Percentiles rank a stretch among this genome's conserved stretches.
phyloP scores from a whole-genome alignment of 2,113 vertebrate genomes.

The Nasalis larvatus region DNA sequence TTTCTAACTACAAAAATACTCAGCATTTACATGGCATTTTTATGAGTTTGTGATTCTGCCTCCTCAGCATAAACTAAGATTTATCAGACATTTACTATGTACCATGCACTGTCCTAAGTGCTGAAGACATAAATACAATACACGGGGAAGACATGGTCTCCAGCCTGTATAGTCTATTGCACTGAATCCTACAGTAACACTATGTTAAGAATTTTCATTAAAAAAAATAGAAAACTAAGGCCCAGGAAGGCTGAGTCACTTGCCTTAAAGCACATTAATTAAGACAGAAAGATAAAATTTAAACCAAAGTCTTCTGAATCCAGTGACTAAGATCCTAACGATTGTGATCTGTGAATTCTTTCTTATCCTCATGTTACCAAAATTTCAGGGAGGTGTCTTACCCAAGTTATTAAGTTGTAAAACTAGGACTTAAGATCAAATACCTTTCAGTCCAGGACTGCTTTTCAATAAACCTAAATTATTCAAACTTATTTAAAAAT shows the following conservation, averaged over 20 bases:
- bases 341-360: background rate
- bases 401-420: background rate
- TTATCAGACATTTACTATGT: background rate
- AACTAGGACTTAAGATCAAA: background rate
- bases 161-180: background rate
- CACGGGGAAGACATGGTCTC: background rate
- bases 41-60: background rate
- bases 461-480: constrained; percentile 5
- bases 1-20: constrained; percentile 30
- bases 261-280: background rate
- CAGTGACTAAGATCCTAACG: background rate
- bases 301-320: constrained; percentile 22
- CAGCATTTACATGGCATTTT: background rate
- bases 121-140: background rate
- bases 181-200: background rate
- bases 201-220: background rate
- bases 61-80: background rate
- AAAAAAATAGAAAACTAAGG: constrained; percentile 10
- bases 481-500: constrained; percentile 8
- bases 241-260: background rate
- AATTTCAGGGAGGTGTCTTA: background rate
- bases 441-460: background rate
- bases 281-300: background rate
- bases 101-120: background rate
- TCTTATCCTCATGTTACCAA: background rate